Conservation (phyloP, 2,888 invertebrate genomes). For the Lycocerus yunnanus region DNA sequence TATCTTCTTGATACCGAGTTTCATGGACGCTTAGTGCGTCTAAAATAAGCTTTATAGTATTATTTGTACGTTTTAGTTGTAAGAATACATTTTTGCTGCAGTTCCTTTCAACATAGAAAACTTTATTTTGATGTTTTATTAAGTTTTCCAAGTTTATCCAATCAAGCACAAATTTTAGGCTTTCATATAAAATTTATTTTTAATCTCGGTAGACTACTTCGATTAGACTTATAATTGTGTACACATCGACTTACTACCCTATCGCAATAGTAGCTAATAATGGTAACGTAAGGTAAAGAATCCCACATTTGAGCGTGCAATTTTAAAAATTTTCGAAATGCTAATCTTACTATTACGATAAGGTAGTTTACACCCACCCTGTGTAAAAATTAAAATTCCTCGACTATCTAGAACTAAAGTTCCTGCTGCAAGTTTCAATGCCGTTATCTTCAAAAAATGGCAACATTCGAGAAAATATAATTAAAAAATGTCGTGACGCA, state of each 20-base stretch:
- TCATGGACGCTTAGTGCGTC: background rate
- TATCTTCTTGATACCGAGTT: background rate
- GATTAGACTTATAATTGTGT: too few relatives aligned
- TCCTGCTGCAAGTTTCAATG: too few relatives aligned
- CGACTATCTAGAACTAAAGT: too few relatives aligned
- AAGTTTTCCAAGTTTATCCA: background rate
- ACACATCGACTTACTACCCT: too few relatives aligned
- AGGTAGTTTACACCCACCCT: too few relatives aligned
- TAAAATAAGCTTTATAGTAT: background rate
- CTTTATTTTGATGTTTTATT: background rate
- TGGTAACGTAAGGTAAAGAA: too few relatives aligned
- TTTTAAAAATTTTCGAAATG: too few relatives aligned
- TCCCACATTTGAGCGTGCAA: too few relatives aligned
- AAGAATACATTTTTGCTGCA: background rate
- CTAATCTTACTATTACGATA: too few relatives aligned
- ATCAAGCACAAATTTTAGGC: background rate
- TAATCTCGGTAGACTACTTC: background rate
- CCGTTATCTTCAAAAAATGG: background rate
- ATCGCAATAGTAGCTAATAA: too few relatives aligned
- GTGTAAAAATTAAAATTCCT: too few relatives aligned
- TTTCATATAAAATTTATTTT: background rate
- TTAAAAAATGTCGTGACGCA: background rate
- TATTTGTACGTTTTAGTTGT: background rate
- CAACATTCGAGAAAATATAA: background rate
- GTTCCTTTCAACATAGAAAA: background rate